phyloP scores from a whole-genome alignment of 2,888 invertebrate genomes.

The Nezara viridula region DNA sequence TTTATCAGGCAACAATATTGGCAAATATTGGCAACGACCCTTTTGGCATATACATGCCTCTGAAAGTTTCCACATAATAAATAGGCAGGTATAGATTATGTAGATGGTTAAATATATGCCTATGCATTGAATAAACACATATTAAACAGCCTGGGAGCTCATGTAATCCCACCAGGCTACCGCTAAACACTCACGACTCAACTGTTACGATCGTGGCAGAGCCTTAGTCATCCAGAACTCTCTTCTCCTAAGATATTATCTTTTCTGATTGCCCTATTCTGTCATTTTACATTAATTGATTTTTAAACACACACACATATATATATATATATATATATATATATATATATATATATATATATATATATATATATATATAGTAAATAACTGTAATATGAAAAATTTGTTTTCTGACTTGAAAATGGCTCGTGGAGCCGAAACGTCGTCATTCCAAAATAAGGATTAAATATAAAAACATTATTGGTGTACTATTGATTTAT shows the following conservation, averaged over 20 bases:
- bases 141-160: neutral
- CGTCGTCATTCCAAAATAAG: no score
- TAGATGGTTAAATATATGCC: conserved; percentile 13
- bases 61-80: neutral
- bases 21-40: neutral
- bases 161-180: neutral
- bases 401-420: no score
- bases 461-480: no score
- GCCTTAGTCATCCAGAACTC: neutral
- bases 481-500: no score
- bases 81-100: neutral
- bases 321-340: no score
- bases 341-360: no score
- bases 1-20: neutral
- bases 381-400: no score
- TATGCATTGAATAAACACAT: conserved; percentile 22
- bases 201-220: neutral
- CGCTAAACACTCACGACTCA: conserved; percentile 17
- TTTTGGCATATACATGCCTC: neutral
- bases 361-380: no score
- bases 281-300: neutral
- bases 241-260: neutral
- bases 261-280: neutral
- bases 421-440: no score
- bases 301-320: no score